Evolutionary conservation across 1,140 invertebrate species (phyloP).

Genomic region (Anthonomus grandis): DNA sequence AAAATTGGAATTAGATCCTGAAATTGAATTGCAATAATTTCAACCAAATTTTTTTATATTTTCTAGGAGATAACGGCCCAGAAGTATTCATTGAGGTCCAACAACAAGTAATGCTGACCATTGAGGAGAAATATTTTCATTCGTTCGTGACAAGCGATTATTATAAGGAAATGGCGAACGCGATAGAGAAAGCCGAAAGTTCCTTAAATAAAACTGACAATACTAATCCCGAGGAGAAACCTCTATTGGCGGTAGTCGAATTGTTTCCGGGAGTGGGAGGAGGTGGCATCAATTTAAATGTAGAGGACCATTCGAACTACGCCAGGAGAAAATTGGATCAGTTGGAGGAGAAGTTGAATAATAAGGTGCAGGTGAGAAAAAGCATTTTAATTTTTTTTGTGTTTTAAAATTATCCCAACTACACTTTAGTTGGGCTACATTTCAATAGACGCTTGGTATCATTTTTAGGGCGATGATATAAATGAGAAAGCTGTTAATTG

Average conservation of each 20-base stretch:
- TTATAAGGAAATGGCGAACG: constrained; percentile 73
- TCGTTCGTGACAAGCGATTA: constrained; percentile 83
- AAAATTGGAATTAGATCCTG: no score
- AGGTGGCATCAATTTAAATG: constrained; percentile 55
- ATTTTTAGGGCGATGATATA: no score
- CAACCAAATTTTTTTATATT: no score
- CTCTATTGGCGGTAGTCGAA: constrained; percentile 51
- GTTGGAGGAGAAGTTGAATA: constrained; percentile 73
- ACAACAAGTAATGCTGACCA: constrained; percentile 68
- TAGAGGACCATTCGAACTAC: constrained; percentile 79
- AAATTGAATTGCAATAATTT: no score
- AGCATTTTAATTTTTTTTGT: constrained; percentile 6
- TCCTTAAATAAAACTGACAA: constrained; percentile 46
- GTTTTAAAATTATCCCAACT: no score
- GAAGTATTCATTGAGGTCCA: constrained; percentile 88
- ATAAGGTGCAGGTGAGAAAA: constrained; percentile 68
- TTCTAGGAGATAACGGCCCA: constrained; percentile 81
- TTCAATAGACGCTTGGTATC: no score
- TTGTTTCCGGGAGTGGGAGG: constrained; percentile 51
- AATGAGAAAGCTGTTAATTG: no score
- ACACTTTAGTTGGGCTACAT: no score
- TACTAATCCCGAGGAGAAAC: constrained; percentile 52
- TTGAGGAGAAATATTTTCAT: constrained; percentile 86
- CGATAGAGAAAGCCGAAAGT: constrained; percentile 65
- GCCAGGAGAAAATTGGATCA: constrained; percentile 77